phyloP scores from a whole-genome alignment of 1,140 invertebrate species.

The Nasonia longicornis region DNA sequence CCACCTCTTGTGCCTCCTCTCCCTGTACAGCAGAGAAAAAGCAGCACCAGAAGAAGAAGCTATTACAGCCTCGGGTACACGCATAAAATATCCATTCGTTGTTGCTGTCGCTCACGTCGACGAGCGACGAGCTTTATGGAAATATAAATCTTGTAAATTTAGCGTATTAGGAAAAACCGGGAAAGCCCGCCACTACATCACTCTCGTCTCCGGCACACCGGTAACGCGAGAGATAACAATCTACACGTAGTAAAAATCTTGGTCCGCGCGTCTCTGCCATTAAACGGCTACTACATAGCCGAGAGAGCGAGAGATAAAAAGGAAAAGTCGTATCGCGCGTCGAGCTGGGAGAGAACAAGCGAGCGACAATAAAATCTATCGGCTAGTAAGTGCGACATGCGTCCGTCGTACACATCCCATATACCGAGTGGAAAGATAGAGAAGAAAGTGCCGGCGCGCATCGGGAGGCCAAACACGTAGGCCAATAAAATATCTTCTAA shows the following conservation, averaged over 20 bases:
- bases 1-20: neutral
- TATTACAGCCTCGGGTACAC: constrained; percentile 16
- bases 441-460: constrained; percentile 24
- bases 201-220: neutral
- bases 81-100: constrained; percentile 24
- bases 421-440: neutral
- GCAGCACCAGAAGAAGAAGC: constrained; percentile 11
- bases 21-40: neutral
- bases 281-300: neutral
- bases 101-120: neutral
- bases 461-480: constrained; percentile 31
- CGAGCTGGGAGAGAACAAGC: neutral
- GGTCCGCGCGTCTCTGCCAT: neutral
- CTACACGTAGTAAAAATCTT: constrained; percentile 42
- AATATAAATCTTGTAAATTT: constrained; percentile 42
- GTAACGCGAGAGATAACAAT: constrained; percentile 41
- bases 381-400: constrained; percentile 19
- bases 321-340: neutral
- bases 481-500: constrained; percentile 34
- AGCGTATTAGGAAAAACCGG: constrained; percentile 41
- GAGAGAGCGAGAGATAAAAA: neutral
- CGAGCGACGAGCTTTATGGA: constrained; percentile 28
- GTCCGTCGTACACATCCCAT: neutral
- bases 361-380: constrained; percentile 43
- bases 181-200: constrained; percentile 33